These are phyloP conservation scores for Pristionchus japonicus DNA, from an alignment of 2,888 invertebrate genomes.

Conservation along the genomic window DNA sequence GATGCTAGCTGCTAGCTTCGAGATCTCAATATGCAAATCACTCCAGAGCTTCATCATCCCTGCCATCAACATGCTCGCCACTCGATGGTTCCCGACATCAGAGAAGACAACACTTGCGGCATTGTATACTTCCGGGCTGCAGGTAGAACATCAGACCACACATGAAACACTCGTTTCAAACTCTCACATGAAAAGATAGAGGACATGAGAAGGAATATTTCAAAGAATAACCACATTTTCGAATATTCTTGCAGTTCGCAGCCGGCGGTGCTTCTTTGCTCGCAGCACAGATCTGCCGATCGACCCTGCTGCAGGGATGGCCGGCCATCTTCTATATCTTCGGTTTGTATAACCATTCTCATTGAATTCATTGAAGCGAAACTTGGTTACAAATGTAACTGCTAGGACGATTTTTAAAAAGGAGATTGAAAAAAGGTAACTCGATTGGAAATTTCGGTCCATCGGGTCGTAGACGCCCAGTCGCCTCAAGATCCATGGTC, in stretches of 20 bases:
- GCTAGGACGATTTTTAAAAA: too few species aligned
- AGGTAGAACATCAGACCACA: too few species aligned
- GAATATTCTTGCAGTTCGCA: not conserved
- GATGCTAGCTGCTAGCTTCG: too few species aligned
- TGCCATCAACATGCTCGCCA: constrained; percentile 17
- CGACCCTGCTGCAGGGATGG: constrained; percentile 18
- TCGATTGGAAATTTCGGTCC: too few species aligned
- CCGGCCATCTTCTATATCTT: constrained; percentile 39
- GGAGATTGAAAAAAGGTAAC: too few species aligned
- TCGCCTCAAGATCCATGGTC: too few species aligned
- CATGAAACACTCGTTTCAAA: too few species aligned
- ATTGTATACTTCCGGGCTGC: constrained; percentile 40
- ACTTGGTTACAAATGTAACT: too few species aligned
- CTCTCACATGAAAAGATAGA: not conserved
- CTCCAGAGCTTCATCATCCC: constrained; percentile 43
- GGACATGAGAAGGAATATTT: not conserved
- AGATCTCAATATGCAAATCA: too few species aligned
- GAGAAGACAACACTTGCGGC: constrained; percentile 45
- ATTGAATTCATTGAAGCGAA: too few species aligned
- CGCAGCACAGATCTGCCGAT: constrained; percentile 23
- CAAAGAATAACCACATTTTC: not conserved
- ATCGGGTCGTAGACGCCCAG: too few species aligned
- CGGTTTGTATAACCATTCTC: not conserved
- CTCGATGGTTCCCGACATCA: constrained; percentile 30
- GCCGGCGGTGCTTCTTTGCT: constrained; percentile 6